Evolutionary conservation across 2,888 invertebrate genomes (phyloP).

Genomic region (Odontocerum albicorne): DNA sequence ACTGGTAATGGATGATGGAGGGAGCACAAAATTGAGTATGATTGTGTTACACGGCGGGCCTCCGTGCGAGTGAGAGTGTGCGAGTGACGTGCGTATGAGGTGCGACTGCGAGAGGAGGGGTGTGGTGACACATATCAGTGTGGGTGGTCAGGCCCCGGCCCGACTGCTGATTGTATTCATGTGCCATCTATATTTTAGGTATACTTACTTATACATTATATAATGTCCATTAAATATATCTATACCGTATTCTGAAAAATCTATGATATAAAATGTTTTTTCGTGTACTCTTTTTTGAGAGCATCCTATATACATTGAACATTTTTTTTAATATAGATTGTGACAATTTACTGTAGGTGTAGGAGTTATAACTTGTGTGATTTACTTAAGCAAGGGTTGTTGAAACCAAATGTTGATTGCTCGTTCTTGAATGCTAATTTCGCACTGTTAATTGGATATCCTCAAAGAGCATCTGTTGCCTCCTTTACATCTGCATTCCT

Average conservation of each 20-base stretch:
- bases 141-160: slow-evolving; percentile 48
- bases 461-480: too few relatives aligned
- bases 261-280: slow-evolving; percentile 58
- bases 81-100: slow-evolving; percentile 1
- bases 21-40: slow-evolving; percentile 4
- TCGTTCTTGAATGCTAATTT: background rate
- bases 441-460: background rate
- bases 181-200: slow-evolving; percentile 64
- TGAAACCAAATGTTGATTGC: background rate
- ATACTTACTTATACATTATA: slow-evolving; percentile 60
- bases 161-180: slow-evolving; percentile 56
- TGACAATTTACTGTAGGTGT: slow-evolving; percentile 37
- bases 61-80: slow-evolving; percentile 10
- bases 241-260: slow-evolving; percentile 62
- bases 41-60: slow-evolving; percentile 6
- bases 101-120: background rate
- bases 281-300: slow-evolving; percentile 63
- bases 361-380: slow-evolving; percentile 22
- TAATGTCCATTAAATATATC: slow-evolving; percentile 61
- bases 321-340: slow-evolving; percentile 43
- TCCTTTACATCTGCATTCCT: too few relatives aligned
- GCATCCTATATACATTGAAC: slow-evolving; percentile 57
- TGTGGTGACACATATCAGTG: slow-evolving; percentile 53
- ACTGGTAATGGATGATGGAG: slow-evolving; percentile 1
- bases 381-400: slow-evolving; percentile 21